Evolutionary conservation across 2,797 vertebrate species (phyloP).

Genomic region (Sebastolobus altivelis): DNA sequence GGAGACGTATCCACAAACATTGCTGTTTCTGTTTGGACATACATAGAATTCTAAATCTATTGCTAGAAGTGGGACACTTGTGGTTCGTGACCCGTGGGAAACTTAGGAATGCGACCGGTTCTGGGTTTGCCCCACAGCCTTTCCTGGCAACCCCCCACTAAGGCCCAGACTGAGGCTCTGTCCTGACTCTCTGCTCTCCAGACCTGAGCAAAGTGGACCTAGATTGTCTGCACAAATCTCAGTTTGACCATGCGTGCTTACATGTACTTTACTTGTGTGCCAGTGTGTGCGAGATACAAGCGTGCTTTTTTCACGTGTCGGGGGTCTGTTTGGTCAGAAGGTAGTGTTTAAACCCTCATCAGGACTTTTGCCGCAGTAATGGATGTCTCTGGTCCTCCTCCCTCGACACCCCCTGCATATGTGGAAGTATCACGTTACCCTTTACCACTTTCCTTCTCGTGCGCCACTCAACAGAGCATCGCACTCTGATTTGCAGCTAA

Average conservation of each 20-base stretch:
- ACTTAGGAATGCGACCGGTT: conserved; percentile 48
- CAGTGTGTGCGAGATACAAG: conserved; percentile 39
- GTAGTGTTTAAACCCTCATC: conserved; percentile 85
- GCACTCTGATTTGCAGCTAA: conserved; percentile 79
- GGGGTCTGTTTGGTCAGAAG: conserved; percentile 81
- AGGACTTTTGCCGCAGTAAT: conserved; percentile 75
- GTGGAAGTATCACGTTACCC: conserved; percentile 84
- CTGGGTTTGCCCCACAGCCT: conserved; percentile 28
- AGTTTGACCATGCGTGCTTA: conserved; percentile 12
- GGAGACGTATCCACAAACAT: conserved; percentile 60
- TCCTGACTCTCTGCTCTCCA: conserved; percentile 9
- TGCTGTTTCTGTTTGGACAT: conserved; percentile 52
- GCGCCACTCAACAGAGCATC: conserved; percentile 69
- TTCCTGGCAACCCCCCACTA: conserved; percentile 29
- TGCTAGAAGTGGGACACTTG: conserved; percentile 42
- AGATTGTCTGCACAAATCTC: conserved; percentile 12
- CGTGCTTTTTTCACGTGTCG: conserved; percentile 43
- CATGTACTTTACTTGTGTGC: conserved; percentile 7
- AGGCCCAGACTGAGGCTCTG: conserved; percentile 15
- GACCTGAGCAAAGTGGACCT: conserved; percentile 17
- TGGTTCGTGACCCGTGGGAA: conserved; percentile 48
- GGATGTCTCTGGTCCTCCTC: conserved; percentile 74
- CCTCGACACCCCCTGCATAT: conserved; percentile 76
- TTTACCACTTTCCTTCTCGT: conserved; percentile 74
- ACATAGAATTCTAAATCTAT: conserved; percentile 48